phyloP scores from a whole-genome alignment of 64 coral and sea anemone genomes.

The Montipora cactus region DNA sequence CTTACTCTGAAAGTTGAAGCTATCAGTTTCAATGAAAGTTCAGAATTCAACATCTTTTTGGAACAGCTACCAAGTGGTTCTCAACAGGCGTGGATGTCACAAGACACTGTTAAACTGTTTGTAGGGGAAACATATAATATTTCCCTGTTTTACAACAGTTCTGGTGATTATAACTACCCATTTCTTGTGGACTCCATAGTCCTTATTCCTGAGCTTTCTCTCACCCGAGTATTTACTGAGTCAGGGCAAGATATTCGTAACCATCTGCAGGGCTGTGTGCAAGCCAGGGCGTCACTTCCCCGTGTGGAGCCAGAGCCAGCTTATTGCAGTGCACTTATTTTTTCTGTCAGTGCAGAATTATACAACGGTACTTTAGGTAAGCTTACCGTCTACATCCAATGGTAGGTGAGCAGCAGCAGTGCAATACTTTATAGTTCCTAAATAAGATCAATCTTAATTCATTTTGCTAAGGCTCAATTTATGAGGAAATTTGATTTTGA shows the following conservation, averaged over 20 bases:
- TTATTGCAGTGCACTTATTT: conserved; percentile 60
- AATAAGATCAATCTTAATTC: too few species aligned
- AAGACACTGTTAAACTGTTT: conserved; percentile 19
- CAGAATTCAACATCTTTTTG: not conserved
- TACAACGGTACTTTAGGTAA: conserved; percentile 88
- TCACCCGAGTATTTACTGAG: conserved; percentile 60
- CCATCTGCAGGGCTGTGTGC: conserved; percentile 47
- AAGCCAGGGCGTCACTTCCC: conserved; percentile 28
- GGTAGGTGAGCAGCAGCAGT: too few species aligned
- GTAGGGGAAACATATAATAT: conserved; percentile 49
- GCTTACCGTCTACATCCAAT: not conserved
- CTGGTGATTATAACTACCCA: conserved; percentile 39
- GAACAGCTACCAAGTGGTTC: conserved; percentile 7
- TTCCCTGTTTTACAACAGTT: conserved; percentile 38
- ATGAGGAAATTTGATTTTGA: too few species aligned
- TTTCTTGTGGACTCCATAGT: conserved; percentile 77
- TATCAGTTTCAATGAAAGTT: not conserved
- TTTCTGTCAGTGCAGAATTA: conserved; percentile 79
- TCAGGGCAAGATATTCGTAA: conserved; percentile 31
- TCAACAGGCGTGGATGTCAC: conserved; percentile 29
- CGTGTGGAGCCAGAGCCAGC: conserved; percentile 8
- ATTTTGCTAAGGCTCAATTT: too few species aligned
- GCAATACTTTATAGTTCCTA: too few species aligned
- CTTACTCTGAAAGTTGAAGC: not conserved
- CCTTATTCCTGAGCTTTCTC: conserved; percentile 66